A percentile compares a stretch with the other conserved stretches of the same genome.
Evolutionary conservation across 2,888 invertebrate genomes (phyloP).

Genomic region (Lagria hirta): DNA sequence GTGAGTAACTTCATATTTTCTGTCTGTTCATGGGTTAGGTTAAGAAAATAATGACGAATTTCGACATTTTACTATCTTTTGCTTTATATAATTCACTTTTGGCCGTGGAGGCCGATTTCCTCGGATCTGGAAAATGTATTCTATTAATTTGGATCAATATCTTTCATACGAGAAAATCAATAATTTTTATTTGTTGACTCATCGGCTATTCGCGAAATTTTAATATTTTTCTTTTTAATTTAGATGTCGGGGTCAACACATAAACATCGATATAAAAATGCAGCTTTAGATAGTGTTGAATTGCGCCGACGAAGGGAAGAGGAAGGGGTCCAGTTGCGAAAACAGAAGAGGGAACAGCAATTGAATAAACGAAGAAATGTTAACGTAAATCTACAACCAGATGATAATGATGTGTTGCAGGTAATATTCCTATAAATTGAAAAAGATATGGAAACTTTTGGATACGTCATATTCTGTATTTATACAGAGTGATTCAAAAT

Average conservation of each 20-base stretch:
- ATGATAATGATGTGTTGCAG: conserved; percentile 52
- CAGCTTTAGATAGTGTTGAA: conserved; percentile 88
- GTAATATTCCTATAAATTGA: too few relatives aligned
- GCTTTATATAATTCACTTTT: background rate
- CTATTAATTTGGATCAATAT: conserved; percentile 12
- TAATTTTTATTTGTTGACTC: conserved; percentile 18
- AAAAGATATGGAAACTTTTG: background rate
- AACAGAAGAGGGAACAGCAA: conserved; percentile 95
- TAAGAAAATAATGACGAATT: conserved; percentile 1
- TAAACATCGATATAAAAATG: conserved; percentile 93
- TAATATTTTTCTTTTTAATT: conserved; percentile 20
- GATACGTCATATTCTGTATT: background rate
- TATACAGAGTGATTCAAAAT: too few relatives aligned
- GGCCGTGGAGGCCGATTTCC: background rate
- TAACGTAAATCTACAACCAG: conserved; percentile 49
- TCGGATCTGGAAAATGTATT: conserved; percentile 1
- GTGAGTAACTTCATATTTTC: conserved; percentile 11
- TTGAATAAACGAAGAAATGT: conserved; percentile 92
- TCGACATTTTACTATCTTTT: background rate
- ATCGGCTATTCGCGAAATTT: conserved; percentile 2
- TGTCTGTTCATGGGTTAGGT: conserved; percentile 5
- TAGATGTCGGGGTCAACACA: conserved; percentile 82
- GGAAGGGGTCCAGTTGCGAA: conserved; percentile 92
- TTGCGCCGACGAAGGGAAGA: conserved; percentile 90
- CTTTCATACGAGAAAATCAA: conserved; percentile 15